Evolutionary conservation across 2,113 vertebrate genomes (phyloP).

Genomic region (Tringa solitaria): DNA sequence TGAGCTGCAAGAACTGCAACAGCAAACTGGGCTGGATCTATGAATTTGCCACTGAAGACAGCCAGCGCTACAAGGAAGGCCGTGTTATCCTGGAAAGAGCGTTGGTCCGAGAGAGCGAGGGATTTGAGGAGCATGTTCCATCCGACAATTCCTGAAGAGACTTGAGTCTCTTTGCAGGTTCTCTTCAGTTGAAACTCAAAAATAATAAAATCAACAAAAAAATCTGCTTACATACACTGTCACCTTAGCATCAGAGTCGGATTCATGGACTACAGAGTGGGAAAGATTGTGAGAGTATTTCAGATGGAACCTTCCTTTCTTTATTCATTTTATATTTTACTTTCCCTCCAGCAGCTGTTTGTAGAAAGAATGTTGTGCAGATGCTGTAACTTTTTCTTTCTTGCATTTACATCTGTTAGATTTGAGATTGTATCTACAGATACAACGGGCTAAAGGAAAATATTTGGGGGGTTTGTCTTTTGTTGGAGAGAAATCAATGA

Average conservation of each 20-base stretch:
- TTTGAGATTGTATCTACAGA: conserved; percentile 57
- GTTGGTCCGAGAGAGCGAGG: conserved; percentile 94
- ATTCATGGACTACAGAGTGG: conserved; percentile 75
- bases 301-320: conserved; percentile 71
- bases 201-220: conserved; percentile 74
- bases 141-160: conserved; percentile 90
- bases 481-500: conserved; percentile 60
- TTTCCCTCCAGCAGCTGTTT: conserved; percentile 74
- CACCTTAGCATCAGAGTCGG: conserved; percentile 82
- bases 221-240: conserved; percentile 81
- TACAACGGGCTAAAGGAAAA: conserved; percentile 53
- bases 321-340: conserved; percentile 55
- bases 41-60: conserved; percentile 98
- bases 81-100: conserved; percentile 96
- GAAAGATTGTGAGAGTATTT: conserved; percentile 74
- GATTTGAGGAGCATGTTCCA: conserved; percentile 92
- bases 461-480: conserved; percentile 36
- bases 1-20: conserved; percentile 99
- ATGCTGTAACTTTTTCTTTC: conserved; percentile 66
- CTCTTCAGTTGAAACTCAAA: conserved; percentile 71
- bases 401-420: conserved; percentile 68
- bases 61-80: conserved; percentile 97
- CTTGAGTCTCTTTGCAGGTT: conserved; percentile 40
- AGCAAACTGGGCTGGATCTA: conserved; percentile 99
- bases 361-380: conserved; percentile 74